phyloP scores from a whole-genome alignment of 64 coral and sea anemone genomes.

The Montipora efflorescens region DNA sequence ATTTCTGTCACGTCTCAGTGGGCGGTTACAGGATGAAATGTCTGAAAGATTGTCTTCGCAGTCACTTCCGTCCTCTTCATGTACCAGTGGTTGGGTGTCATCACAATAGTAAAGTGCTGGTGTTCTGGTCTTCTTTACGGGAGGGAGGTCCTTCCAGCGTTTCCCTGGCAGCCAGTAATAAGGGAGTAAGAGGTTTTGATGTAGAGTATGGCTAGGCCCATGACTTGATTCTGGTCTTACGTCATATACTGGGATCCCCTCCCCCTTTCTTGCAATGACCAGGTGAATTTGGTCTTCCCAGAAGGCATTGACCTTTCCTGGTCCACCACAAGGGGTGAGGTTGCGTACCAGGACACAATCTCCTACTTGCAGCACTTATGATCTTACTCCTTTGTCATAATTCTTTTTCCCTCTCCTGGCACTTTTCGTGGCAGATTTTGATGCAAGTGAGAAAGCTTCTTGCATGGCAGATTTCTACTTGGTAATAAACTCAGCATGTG shows the following conservation, averaged over 20 bases:
- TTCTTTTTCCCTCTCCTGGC: slow-evolving; percentile 50
- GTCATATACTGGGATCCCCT: slow-evolving; percentile 70
- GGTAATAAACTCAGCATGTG: background rate
- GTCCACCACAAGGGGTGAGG: background rate
- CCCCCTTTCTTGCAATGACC: background rate
- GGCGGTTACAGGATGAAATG: background rate
- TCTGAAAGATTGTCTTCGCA: too few relatives aligned
- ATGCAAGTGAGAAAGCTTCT: slow-evolving; percentile 58
- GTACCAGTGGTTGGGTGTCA: too few relatives aligned
- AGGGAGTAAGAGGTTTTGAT: slow-evolving; percentile 63
- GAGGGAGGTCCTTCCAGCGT: background rate
- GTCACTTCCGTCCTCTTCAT: too few relatives aligned
- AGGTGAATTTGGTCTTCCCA: background rate
- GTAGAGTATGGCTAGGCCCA: slow-evolving; percentile 18
- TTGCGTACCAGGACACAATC: too few relatives aligned
- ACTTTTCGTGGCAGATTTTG: background rate
- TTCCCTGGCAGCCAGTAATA: background rate
- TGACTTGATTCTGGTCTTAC: slow-evolving; percentile 57
- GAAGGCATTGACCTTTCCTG: slow-evolving; percentile 54
- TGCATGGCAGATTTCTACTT: slow-evolving; percentile 1
- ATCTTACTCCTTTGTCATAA: slow-evolving; percentile 57
- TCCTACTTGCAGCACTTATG: background rate
- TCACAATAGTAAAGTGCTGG: too few relatives aligned
- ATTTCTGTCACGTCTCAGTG: background rate
- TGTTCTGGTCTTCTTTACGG: too few relatives aligned